Evolutionary conservation across 2,797 vertebrate species (phyloP).

Genomic region (Coluber constrictor): DNA sequence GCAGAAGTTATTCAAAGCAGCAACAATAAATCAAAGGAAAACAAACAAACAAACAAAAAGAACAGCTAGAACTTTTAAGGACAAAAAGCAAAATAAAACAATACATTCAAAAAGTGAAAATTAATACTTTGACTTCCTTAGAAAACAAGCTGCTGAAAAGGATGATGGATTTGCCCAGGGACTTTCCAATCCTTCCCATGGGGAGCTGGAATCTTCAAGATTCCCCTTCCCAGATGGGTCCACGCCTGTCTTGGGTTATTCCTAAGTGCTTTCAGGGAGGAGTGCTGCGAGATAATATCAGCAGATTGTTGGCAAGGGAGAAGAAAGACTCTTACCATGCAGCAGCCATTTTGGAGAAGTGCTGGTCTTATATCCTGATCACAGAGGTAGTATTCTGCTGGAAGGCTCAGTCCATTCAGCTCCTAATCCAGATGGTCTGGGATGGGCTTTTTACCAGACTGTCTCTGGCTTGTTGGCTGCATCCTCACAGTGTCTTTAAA

Average conservation of each 20-base stretch:
- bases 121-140: background rate
- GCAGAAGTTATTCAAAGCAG: background rate
- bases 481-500: background rate
- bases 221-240: background rate
- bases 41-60: too few relatives aligned
- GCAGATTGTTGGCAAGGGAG: background rate
- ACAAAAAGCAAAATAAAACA: background rate
- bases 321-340: background rate
- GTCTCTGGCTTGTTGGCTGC: background rate
- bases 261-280: background rate
- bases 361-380: background rate
- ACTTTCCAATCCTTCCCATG: background rate
- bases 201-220: background rate
- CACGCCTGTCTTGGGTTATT: background rate
- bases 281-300: background rate
- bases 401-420: background rate
- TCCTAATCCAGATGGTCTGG: background rate
- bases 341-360: background rate
- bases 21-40: background rate
- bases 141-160: background rate
- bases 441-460: background rate
- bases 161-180: background rate
- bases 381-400: background rate
- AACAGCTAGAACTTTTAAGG: background rate
- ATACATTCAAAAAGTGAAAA: background rate